phyloP scores from a whole-genome alignment of 2,113 vertebrate species.

The Halichoeres trimaculatus region DNA sequence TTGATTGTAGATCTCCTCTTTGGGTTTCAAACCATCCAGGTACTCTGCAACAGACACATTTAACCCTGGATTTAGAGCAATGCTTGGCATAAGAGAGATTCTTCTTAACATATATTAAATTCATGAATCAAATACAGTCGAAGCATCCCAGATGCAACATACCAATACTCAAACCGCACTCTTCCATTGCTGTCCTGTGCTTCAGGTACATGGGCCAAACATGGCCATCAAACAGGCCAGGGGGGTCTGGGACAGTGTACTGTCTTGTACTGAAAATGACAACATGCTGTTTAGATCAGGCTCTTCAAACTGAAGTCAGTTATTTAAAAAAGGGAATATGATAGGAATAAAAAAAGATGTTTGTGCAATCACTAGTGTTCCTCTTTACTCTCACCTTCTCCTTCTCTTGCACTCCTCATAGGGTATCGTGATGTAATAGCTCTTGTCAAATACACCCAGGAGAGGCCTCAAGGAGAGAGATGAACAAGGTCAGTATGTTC shows the following conservation, averaged over 20 bases:
- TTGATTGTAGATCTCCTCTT: constrained; percentile 82
- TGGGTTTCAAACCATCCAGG: constrained; percentile 82
- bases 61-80: background rate
- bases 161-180: constrained; percentile 76
- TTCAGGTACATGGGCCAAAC: constrained; percentile 90
- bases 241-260: constrained; percentile 87
- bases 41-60: constrained; percentile 68
- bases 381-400: constrained; percentile 74
- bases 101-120: background rate
- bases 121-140: background rate
- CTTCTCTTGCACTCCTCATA: constrained; percentile 86
- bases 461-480: constrained; percentile 73
- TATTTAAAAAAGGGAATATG: background rate
- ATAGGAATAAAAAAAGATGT: background rate
- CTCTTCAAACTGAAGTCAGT: background rate
- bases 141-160: background rate
- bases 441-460: constrained; percentile 80
- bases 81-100: background rate
- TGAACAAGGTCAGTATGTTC: background rate
- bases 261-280: constrained; percentile 78
- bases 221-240: constrained; percentile 86
- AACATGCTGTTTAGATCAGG: background rate
- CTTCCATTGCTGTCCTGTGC: constrained; percentile 82
- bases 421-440: constrained; percentile 83
- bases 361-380: background rate